These are phyloP conservation scores for Gymnothorax reevesii DNA, from an alignment of 2,797 vertebrate species.

Conservation along the genomic window DNA sequence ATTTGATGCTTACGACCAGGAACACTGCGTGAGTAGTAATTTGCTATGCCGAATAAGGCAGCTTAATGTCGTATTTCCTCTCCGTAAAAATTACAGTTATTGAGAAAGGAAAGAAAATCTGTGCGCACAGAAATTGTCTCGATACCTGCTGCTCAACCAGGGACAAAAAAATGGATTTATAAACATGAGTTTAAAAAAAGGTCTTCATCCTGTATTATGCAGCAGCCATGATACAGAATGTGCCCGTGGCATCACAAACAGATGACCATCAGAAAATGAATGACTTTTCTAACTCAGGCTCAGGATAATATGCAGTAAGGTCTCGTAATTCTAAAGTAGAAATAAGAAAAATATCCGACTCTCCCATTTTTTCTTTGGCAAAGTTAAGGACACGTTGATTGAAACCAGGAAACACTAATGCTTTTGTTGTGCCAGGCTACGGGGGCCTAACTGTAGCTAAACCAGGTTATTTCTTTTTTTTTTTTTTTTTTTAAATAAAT, in stretches of 20 bases:
- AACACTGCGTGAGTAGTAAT: too few species aligned
- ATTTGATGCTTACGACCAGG: too few species aligned
- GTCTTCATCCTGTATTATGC: not conserved
- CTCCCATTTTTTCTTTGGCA: not conserved
- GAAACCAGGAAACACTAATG: not conserved
- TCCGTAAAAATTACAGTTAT: not conserved
- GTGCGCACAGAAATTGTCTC: not conserved
- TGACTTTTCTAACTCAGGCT: not conserved
- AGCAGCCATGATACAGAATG: not conserved
- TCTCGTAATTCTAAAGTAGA: not conserved
- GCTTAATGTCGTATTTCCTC: not conserved
- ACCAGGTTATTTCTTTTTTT: not conserved
- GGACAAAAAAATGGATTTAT: not conserved
- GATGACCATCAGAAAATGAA: not conserved
- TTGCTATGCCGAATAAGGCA: too few species aligned
- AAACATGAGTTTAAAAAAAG: not conserved
- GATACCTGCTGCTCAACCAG: not conserved
- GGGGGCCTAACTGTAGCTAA: not conserved
- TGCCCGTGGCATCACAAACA: not conserved
- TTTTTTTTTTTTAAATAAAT: too few species aligned
- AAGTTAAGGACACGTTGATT: slow-evolving; percentile 7
- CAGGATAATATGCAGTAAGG: not conserved
- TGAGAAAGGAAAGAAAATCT: not conserved
- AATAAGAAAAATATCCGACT: not conserved
- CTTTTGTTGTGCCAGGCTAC: not conserved